Conservation (phyloP, 2,797 vertebrate genomes). For the Pseudomugil gertrudae region DNA sequence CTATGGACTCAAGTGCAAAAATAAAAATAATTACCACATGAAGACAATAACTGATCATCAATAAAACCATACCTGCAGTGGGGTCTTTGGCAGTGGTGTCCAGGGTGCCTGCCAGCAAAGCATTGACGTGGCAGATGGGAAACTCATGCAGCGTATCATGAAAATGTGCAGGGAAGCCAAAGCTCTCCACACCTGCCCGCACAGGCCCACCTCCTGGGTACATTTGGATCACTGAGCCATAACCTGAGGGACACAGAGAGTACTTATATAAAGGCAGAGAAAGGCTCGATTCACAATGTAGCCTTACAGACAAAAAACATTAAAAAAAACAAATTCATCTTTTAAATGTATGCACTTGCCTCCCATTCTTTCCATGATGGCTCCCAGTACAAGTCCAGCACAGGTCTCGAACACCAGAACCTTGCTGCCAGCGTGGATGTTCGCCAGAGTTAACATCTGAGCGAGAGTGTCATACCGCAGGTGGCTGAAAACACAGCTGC, state of each 20-base stretch:
- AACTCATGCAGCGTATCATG: conserved; percentile 90
- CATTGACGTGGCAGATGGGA: conserved; percentile 91
- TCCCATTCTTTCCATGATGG: conserved; percentile 97
- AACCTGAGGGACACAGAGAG: conserved; percentile 79
- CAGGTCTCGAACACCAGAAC: conserved; percentile 95
- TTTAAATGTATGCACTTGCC: conserved; percentile 71
- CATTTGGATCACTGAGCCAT: conserved; percentile 94
- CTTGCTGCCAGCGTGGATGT: conserved; percentile 94
- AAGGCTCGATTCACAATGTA: conserved; percentile 1
- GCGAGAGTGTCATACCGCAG: conserved; percentile 93
- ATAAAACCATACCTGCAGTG: conserved; percentile 38
- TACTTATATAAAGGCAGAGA: conserved; percentile 21
- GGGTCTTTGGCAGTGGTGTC: conserved; percentile 66
- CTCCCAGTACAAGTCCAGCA: conserved; percentile 92
- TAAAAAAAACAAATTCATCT: not conserved
- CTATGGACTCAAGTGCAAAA: no score
- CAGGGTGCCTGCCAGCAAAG: conserved; percentile 88
- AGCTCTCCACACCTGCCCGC: conserved; percentile 90
- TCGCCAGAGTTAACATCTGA: conserved; percentile 93
- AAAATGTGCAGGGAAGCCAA: conserved; percentile 92
- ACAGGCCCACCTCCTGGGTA: conserved; percentile 92
- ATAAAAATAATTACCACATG: not conserved
- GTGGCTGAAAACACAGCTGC: conserved; percentile 82
- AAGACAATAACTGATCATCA: not conserved
- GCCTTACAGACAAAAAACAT: not conserved